Evolutionary conservation across 2,888 invertebrate genomes (phyloP).

Genomic region (Pocota personata): DNA sequence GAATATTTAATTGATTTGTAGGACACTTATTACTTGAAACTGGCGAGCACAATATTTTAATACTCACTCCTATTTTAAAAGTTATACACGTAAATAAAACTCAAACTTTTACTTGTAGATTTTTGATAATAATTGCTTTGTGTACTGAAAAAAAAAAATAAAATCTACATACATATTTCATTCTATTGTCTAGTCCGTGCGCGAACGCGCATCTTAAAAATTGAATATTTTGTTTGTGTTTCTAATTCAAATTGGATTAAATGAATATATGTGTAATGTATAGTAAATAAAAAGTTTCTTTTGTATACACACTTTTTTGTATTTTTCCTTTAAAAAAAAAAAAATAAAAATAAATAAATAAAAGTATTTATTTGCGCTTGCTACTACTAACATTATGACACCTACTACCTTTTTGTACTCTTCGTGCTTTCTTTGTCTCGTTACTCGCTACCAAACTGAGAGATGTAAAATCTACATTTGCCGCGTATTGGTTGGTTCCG

Average conservation of each 20-base stretch:
- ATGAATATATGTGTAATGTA: constrained; percentile 43
- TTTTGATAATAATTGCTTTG: constrained; percentile 12
- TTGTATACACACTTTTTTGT: constrained; percentile 54
- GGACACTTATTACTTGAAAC: constrained; percentile 58
- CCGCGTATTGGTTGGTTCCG: constrained; percentile 24
- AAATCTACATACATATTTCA: constrained; percentile 18
- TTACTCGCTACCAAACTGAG: constrained; percentile 75
- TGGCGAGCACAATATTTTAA: constrained; percentile 13
- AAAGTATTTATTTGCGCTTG: constrained; percentile 79
- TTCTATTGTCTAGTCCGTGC: constrained; percentile 13
- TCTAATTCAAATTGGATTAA: constrained; percentile 38
- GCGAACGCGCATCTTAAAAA: constrained; percentile 6
- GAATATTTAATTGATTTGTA: constrained; percentile 45
- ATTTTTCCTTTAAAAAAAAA: constrained; percentile 16
- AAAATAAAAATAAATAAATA: too few relatives aligned
- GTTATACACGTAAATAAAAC: constrained; percentile 35
- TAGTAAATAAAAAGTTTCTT: constrained; percentile 39
- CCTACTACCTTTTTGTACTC: constrained; percentile 83
- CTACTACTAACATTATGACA: constrained; percentile 81
- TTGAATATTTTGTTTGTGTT: constrained; percentile 2
- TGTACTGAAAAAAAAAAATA: not conserved
- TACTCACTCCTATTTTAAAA: constrained; percentile 26
- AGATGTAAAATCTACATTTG: constrained; percentile 75
- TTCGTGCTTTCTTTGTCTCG: constrained; percentile 82
- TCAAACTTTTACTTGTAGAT: not conserved